Evolutionary conservation across 2,797 vertebrate genomes (phyloP).

Genomic region (Ctenopoma multispine): DNA sequence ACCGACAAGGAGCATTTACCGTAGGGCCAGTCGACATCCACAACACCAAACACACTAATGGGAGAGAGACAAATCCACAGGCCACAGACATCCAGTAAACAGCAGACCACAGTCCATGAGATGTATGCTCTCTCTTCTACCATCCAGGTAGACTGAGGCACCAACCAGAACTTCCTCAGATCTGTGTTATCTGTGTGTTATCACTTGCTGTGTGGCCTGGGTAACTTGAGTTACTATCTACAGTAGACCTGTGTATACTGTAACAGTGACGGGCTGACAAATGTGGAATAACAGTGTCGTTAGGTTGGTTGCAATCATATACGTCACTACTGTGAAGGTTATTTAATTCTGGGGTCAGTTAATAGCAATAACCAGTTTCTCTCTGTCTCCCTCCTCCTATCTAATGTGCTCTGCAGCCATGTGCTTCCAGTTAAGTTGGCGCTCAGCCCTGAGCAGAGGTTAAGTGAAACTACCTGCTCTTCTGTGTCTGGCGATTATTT

Average conservation of each 20-base stretch:
- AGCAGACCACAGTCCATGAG: conserved; percentile 81
- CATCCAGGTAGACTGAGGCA: conserved; percentile 73
- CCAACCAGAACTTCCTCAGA: conserved; percentile 60
- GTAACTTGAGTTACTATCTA: conserved; percentile 53
- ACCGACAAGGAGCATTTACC: conserved; percentile 84
- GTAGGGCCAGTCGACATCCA: conserved; percentile 77
- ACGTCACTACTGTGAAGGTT: conserved; percentile 47
- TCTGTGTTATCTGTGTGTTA: conserved; percentile 50
- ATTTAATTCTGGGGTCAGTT: conserved; percentile 58
- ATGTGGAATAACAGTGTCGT: conserved; percentile 50
- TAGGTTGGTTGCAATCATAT: conserved; percentile 35
- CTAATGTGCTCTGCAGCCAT: conserved; percentile 72
- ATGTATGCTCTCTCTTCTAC: conserved; percentile 76
- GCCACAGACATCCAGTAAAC: conserved; percentile 86
- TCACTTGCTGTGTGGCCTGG: conserved; percentile 39
- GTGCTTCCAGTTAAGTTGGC: conserved; percentile 81
- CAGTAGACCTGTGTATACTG: conserved; percentile 16
- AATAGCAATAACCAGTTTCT: conserved; percentile 56
- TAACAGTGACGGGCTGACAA: conserved; percentile 28
- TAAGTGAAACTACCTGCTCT: conserved; percentile 86
- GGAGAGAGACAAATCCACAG: conserved; percentile 84
- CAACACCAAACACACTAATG: conserved; percentile 85
- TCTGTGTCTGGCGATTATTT: conserved; percentile 84
- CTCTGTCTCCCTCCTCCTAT: conserved; percentile 30
- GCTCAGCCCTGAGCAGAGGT: conserved; percentile 77